Percentiles rank a stretch among this genome's conserved stretches.
These are phyloP conservation scores for Poecilia velifera DNA, from an alignment of 2,797 vertebrate genomes.

Conservation along the genomic window DNA sequence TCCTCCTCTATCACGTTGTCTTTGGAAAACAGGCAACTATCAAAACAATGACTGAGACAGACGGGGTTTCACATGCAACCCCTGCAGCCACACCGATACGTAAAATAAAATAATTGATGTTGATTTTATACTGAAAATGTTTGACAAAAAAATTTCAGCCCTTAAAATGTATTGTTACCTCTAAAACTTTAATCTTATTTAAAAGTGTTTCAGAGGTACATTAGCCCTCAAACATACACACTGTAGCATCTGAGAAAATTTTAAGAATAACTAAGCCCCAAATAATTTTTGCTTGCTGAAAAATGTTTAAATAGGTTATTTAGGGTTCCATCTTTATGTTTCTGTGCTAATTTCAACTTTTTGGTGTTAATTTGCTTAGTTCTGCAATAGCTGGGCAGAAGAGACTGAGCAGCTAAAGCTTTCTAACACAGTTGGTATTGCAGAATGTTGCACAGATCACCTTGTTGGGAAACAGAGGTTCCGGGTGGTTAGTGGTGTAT, in stretches of 20 bases:
- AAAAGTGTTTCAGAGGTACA: background rate
- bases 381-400: too few relatives aligned
- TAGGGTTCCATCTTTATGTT: too few relatives aligned
- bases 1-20: conserved; percentile 15
- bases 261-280: background rate
- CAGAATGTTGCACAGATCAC: too few relatives aligned
- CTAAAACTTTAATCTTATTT: background rate
- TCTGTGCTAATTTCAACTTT: too few relatives aligned
- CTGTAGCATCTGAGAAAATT: background rate
- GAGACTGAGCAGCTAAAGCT: too few relatives aligned
- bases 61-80: background rate
- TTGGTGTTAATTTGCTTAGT: too few relatives aligned
- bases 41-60: background rate
- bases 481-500: too few relatives aligned
- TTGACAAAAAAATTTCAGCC: background rate
- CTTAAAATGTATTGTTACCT: background rate
- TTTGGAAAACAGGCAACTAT: conserved; percentile 19
- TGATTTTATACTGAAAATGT: background rate
- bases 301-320: too few relatives aligned
- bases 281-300: too few relatives aligned
- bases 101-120: background rate
- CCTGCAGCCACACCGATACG: background rate
- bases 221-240: background rate
- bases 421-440: too few relatives aligned
- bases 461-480: too few relatives aligned